Conservation (phyloP, 2,888 invertebrate genomes). For the Parnassius orleans region DNA sequence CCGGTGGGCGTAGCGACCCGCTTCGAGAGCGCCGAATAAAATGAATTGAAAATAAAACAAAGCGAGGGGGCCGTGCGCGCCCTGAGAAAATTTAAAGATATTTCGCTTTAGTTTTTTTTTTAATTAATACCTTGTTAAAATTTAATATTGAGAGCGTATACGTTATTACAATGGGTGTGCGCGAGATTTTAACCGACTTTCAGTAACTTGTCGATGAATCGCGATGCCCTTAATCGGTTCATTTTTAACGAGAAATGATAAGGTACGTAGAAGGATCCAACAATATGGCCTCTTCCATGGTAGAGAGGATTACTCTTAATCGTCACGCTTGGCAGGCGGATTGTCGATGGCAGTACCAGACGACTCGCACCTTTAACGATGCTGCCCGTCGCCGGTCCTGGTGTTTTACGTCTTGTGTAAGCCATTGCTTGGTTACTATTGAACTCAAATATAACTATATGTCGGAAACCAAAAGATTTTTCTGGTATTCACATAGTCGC, state of each 20-base stretch:
- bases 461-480: too few relatives aligned
- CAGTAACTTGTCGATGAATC: conserved; percentile 74
- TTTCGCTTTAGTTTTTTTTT: conserved; percentile 79
- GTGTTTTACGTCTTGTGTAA: too few relatives aligned
- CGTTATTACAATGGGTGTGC: conserved; percentile 81
- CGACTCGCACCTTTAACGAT: too few relatives aligned
- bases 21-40: conserved; percentile 77
- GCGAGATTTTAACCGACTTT: conserved; percentile 71
- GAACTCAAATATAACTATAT: too few relatives aligned
- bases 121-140: conserved; percentile 82
- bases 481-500: too few relatives aligned
- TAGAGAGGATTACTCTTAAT: too few relatives aligned
- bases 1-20: conserved; percentile 74
- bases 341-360: too few relatives aligned
- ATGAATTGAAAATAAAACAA: conserved; percentile 80
- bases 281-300: conserved; percentile 37
- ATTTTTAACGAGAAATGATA: conserved; percentile 77
- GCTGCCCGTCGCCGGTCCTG: too few relatives aligned
- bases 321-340: too few relatives aligned
- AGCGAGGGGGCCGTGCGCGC: conserved; percentile 67
- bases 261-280: conserved; percentile 60
- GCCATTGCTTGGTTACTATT: too few relatives aligned
- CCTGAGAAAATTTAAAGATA: conserved; percentile 79
- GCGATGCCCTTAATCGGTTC: conserved; percentile 71
- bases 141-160: conserved; percentile 79